Evolutionary conservation across 92 coral and sea anemone genomes (phyloP), one percentile per base, ranked within the genome.

Genomic region (Porites cylindrica): DNA sequence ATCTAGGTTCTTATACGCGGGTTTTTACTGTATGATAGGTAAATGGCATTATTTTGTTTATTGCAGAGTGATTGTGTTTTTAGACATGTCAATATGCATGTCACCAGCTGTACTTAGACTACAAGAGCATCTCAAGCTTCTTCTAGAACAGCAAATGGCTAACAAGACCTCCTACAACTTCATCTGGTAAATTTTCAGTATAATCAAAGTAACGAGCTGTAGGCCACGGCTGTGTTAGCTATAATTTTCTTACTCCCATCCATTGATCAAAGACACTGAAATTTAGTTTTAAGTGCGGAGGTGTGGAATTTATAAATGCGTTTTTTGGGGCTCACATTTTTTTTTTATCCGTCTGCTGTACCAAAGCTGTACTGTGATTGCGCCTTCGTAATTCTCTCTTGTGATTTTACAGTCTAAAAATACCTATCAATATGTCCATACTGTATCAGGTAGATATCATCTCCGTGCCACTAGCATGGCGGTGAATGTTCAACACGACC

Each of bases 81-180:
- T 97, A 66, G 99, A 97, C 87, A 92, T 91, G 94, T 97, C 98
- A 19, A 96, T 97, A 19, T 95, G 98, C 14, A 97, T 92, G 97
- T 89, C 98, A 79, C 93, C 98, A 20, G 98, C 98, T 26, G 84
- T 91, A 11, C 85, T 86, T 67, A 70, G 92, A 7, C 91, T 97
- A 17, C 92, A 94, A 54, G 94, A 97, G 78, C 95, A 95, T 82
- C 91, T 97, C 61, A 84, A 95, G 59, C 90, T 90, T 32, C 84
- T 97, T 61, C 86, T 97, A 19, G 99, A 97, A 77, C 99, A 97
- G 65, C 99, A 97, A 84, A 97, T 97, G 99, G 97, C 99, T 59
- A 97, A 97, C 90, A 97, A 97, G 93, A 93, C 98, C 3, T 89
- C 95, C 18, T 97, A 97, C 86, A 97, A 97, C 82, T 69, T 97